Evolutionary conservation across 2,113 vertebrate genomes (phyloP).

Genomic region (Nycticorax nycticorax): DNA sequence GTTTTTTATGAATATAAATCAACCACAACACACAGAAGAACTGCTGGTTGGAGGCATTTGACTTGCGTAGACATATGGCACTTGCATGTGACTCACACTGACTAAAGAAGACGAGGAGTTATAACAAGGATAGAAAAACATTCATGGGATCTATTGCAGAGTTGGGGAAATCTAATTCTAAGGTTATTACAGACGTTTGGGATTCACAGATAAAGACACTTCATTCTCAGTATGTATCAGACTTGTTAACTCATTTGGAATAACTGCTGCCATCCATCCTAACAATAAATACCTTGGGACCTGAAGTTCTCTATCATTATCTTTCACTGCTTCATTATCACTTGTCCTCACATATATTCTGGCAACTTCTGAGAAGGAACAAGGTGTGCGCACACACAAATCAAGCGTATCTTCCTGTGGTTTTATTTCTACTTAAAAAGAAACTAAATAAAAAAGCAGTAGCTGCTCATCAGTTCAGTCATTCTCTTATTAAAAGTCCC

Average conservation of each 20-base stretch:
- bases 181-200: not conserved
- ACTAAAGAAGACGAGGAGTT: not conserved
- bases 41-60: not conserved
- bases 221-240: not conserved
- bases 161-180: not conserved
- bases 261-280: not conserved
- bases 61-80: not conserved
- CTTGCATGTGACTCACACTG: not conserved
- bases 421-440: not conserved
- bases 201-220: not conserved
- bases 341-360: not conserved
- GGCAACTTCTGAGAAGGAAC: not conserved
- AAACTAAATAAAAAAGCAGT: not conserved
- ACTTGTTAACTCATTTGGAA: not conserved
- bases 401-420: not conserved
- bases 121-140: not conserved
- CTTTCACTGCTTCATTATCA: not conserved
- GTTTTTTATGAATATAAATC: slow-evolving; percentile 33
- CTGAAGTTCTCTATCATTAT: not conserved
- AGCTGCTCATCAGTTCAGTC: not conserved
- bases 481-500: not conserved
- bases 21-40: slow-evolving; percentile 14
- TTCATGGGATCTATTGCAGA: not conserved
- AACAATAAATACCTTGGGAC: not conserved
- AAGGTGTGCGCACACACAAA: not conserved